phyloP scores from a whole-genome alignment of 2,113 vertebrate species.

The Pterophyllum scalare region DNA sequence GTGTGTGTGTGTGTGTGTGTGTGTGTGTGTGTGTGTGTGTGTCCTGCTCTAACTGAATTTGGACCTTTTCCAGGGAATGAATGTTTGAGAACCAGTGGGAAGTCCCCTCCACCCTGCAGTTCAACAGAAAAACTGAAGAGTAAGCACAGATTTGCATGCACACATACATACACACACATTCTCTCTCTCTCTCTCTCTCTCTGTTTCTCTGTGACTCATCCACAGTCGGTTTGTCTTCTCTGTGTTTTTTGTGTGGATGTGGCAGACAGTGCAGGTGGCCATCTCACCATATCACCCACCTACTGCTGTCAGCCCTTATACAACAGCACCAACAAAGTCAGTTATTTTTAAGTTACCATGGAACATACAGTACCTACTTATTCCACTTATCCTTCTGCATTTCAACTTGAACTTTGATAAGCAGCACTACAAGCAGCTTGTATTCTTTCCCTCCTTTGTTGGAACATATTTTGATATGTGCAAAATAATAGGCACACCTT shows the following conservation, averaged over 20 bases:
- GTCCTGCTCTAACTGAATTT: conserved; percentile 58
- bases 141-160: conserved; percentile 72
- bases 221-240: conserved; percentile 50
- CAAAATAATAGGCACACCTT: conserved; percentile 7
- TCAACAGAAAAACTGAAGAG: conserved; percentile 68
- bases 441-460: neutral
- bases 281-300: conserved; percentile 66
- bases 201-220: conserved; percentile 61
- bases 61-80: conserved; percentile 63
- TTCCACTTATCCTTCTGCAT: neutral
- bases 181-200: neutral
- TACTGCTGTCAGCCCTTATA: conserved; percentile 61
- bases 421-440: neutral
- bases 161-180: conserved; percentile 5
- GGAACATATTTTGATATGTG: neutral
- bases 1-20: neutral
- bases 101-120: conserved; percentile 66
- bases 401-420: neutral
- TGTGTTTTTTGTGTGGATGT: conserved; percentile 65
- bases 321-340: conserved; percentile 51
- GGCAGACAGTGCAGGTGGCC: conserved; percentile 78
- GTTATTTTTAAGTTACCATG: conserved; percentile 41
- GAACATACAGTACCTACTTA: conserved; percentile 2
- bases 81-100: conserved; percentile 69
- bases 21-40: conserved; percentile 23